Base-by-base conservation (phyloP, 2,888 invertebrate genomes). In the Aphodius sticticus region DNA sequence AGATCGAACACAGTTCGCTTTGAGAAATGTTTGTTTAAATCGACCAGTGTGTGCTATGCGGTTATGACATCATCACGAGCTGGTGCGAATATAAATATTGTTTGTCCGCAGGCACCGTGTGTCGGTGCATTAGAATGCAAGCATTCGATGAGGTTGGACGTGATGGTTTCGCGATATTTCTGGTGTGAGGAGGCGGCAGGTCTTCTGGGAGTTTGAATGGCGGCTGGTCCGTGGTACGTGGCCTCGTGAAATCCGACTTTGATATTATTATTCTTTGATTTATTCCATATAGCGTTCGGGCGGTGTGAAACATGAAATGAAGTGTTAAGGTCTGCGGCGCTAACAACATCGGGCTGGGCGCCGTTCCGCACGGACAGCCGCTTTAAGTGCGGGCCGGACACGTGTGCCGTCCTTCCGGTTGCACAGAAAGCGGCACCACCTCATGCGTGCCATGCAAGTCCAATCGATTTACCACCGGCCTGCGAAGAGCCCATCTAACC, bases 351-450 rank as follows among this genome's bases (percentile, higher is more conserved):
- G n/a, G 16, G 71, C 9, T 6, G 71, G 15, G 16, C 5, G 72
- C 72, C 81, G 82, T 84, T 84, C 83, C 83, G 82, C 82, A 84
- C 82, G 83, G 81, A 76, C 78, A 82, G 79, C 72, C 82, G 76
- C 81, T 82, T 82, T 81, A 82, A 82, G 80, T 78, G 78, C 80
- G 78, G 76, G 36, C 35, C 78, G 77, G 79, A 78, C 82, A 81
- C 81, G 82, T 81, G 82, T 81, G 81, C 75, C 81, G 83, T 84
- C 83, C 83, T 83, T 83, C 83, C 84, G 84, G 81, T 82, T 78
- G 76, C 76, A 69, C 81, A 69, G 76, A 70, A 79, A 75, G 81
- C 74, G 76, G 77, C 76, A 69, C 74, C 76, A 81, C 77, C 69
- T 77, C 81, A 81, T 79, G 79, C 81, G 79, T 81, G 81, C 81